Evolutionary conservation across 2,888 invertebrate genomes (phyloP).

Genomic region (Glaucopsyche alexis): DNA sequence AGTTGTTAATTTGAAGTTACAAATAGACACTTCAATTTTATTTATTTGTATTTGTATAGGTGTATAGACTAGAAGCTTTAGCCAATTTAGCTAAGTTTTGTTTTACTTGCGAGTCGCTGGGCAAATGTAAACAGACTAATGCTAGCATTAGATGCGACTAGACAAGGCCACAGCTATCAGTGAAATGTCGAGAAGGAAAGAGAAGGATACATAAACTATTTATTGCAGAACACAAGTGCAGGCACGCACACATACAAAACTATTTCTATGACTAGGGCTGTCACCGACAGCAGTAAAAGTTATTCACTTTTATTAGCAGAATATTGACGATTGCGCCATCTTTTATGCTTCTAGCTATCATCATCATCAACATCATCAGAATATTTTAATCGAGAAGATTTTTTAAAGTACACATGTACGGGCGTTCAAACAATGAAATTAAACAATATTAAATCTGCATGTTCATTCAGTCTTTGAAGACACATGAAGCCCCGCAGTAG

Average conservation of each 20-base stretch:
- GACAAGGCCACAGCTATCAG: constrained; percentile 80
- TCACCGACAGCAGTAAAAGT: constrained; percentile 44
- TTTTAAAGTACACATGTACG: neutral
- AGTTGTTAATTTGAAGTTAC: too few relatives aligned
- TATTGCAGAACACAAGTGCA: constrained; percentile 76
- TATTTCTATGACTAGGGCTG: constrained; percentile 76
- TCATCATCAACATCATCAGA: neutral
- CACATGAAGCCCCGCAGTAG: too few relatives aligned
- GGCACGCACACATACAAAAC: constrained; percentile 67
- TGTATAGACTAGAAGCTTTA: neutral
- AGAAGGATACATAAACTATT: constrained; percentile 75
- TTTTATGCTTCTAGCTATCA: neutral
- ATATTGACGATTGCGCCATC: constrained; percentile 5
- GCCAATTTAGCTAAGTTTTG: neutral
- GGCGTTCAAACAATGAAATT: too few relatives aligned
- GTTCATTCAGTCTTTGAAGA: too few relatives aligned
- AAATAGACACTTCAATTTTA: too few relatives aligned
- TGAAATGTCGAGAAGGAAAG: constrained; percentile 79
- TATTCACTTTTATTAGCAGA: constrained; percentile 12
- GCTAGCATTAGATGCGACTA: constrained; percentile 80
- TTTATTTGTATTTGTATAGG: too few relatives aligned
- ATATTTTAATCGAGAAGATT: neutral
- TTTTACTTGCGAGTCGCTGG: constrained; percentile 49
- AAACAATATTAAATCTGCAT: too few relatives aligned
- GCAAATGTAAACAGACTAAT: constrained; percentile 65